Base-by-base conservation (phyloP, 2,888 invertebrate genomes). In the Synanthedon myopaeformis region DNA sequence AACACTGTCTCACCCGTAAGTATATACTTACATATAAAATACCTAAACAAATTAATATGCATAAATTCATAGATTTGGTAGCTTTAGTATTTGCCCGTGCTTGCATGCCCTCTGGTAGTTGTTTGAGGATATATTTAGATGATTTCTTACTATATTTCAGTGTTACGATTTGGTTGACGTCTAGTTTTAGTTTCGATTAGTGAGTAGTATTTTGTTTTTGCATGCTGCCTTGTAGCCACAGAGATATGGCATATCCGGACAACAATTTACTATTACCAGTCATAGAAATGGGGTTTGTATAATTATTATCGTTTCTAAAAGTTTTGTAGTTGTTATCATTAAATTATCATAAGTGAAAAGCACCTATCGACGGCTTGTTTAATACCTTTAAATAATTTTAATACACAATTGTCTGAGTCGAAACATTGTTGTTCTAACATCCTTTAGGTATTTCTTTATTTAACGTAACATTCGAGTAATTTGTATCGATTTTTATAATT, bases 221-320 rank as follows among this genome's bases (percentile, higher is more conserved):
- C 88, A 88, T 83, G 88, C 88, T 76, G 84, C 35, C 69, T 77
- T 77, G 82, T 73, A 67, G 64, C 66, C 70, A 62, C 72, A 77
- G 66, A 65, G 77, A 79, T 58, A 62, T 68, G 79, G 85, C 84
- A 62, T 65, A 64, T 61, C 69, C 71, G 68, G 82, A 83, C 67
- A 76, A 69, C 66, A 77, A 79, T 65, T 74, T 83, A 55, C 75
- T 81, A 59, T 71, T 75, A 62, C 82, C 82, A 53, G 65, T 64
- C 55, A 73, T 79, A 63, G 85, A 85, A 59, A 81, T 84, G 77
- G 85, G 87, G 88, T 85, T 79, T 74, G 86, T 86, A 82, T 45
- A 45, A 45, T 45, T 45, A 45, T 12, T 45, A 45, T 6, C 13
- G 45, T 12, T 13, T 13, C 4, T 11, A 13, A 45, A 45, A 10